Evolutionary conservation across 1,140 invertebrate genomes (phyloP).

Genomic region (Drosophila azteca): DNA sequence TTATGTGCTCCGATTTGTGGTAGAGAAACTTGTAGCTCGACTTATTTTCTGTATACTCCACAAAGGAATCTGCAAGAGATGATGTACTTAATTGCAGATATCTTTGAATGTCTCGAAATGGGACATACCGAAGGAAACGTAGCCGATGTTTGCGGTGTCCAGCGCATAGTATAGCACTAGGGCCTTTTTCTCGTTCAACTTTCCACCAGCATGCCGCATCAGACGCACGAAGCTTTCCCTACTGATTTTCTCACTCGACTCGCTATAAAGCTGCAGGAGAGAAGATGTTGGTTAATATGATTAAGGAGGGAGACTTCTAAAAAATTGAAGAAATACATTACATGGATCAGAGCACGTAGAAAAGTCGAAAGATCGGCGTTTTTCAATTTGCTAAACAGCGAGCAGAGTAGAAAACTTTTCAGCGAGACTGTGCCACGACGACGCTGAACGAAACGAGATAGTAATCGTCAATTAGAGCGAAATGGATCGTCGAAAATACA

Average conservation of each 20-base stretch:
- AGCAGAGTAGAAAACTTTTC: conserved; percentile 76
- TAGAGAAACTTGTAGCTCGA: conserved; percentile 68
- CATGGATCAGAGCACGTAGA: conserved; percentile 63
- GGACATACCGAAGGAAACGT: conserved; percentile 68
- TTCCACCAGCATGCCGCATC: conserved; percentile 67
- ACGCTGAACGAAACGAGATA: conserved; percentile 39
- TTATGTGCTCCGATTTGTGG: conserved; percentile 72
- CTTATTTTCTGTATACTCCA: conserved; percentile 53
- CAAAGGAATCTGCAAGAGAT: conserved; percentile 47
- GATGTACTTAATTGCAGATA: neutral
- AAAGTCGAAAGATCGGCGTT: conserved; percentile 71
- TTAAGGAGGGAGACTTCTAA: neutral
- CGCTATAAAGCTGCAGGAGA: conserved; percentile 60
- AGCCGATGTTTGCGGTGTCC: conserved; percentile 62
- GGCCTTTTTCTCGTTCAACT: conserved; percentile 63
- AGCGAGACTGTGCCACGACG: conserved; percentile 63
- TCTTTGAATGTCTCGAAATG: neutral
- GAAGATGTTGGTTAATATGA: neutral
- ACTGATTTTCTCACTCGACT: conserved; percentile 60
- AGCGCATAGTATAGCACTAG: conserved; percentile 65
- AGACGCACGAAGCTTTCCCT: conserved; percentile 65
- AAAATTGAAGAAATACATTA: conserved; percentile 31
- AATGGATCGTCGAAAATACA: conserved; percentile 4
- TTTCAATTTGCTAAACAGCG: conserved; percentile 72
- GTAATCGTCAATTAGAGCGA: neutral